Conservation (phyloP, 2,888 invertebrate genomes). For the Drosophila kuntzei region DNA sequence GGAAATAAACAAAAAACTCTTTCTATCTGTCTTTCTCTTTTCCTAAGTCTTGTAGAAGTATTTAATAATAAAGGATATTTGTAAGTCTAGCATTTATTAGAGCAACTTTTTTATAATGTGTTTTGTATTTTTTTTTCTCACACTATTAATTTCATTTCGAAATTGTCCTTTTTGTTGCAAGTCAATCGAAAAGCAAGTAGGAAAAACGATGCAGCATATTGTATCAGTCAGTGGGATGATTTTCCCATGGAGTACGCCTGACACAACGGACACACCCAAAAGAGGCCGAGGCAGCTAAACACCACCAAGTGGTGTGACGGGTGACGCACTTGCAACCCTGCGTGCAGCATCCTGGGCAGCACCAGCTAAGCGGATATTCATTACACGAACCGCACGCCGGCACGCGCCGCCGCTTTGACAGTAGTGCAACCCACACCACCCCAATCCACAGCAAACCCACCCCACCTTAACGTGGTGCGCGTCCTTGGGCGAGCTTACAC, state of each 20-base stretch:
- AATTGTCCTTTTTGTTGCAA: conserved; percentile 54
- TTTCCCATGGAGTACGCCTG: conserved; percentile 75
- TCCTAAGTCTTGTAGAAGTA: not conserved
- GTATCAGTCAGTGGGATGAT: conserved; percentile 71
- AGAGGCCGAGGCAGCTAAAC: conserved; percentile 26
- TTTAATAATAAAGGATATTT: not conserved
- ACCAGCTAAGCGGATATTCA: conserved; percentile 83
- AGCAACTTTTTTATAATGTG: not conserved
- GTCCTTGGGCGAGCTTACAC: conserved; percentile 81
- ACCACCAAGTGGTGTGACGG: conserved; percentile 25
- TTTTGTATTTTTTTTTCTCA: conserved; percentile 53
- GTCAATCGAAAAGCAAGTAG: conserved; percentile 52
- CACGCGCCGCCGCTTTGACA: conserved; percentile 84
- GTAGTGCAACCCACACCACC: conserved; percentile 1
- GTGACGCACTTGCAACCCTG: conserved; percentile 54
- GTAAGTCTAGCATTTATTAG: not conserved
- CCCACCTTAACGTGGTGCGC: too few species aligned
- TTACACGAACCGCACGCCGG: conserved; percentile 83
- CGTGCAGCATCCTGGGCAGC: conserved; percentile 67
- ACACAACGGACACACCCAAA: conserved; percentile 58
- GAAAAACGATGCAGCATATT: conserved; percentile 68
- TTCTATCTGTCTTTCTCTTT: not conserved
- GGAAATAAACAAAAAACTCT: too few species aligned
- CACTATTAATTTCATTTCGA: conserved; percentile 41
- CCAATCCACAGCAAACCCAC: too few species aligned